Evolutionary conservation across 2,113 vertebrate species (phyloP).

Genomic region (Pipra filicauda): DNA sequence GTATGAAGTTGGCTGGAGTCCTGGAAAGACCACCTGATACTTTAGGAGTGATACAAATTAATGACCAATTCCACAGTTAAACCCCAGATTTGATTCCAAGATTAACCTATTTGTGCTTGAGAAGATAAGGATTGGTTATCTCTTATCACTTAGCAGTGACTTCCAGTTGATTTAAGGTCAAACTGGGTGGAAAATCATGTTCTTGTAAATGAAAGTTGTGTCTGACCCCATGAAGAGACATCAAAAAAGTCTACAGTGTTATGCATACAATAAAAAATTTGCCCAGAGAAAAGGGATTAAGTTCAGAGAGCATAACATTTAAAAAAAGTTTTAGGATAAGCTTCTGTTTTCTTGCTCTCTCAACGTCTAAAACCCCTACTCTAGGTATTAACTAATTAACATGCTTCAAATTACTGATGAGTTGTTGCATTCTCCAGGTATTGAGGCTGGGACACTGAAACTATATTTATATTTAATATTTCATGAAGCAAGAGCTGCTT

Average conservation of each 20-base stretch:
- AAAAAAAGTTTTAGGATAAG: background rate
- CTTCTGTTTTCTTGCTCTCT: background rate
- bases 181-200: background rate
- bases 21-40: background rate
- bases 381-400: background rate
- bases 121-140: background rate
- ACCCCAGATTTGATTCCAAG: background rate
- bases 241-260: background rate
- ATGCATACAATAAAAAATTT: background rate
- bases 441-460: background rate
- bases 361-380: background rate
- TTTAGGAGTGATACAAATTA: background rate
- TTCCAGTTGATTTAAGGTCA: background rate
- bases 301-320: background rate
- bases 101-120: background rate
- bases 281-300: background rate
- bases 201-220: background rate
- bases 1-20: background rate
- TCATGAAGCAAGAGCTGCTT: background rate
- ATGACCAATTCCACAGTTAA: background rate
- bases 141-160: background rate
- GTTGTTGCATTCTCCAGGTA: background rate
- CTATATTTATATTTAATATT: background rate
- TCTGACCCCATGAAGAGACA: background rate
- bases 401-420: background rate